Evolutionary conservation across 2,797 vertebrate species (phyloP), one percentile per base, ranked within the genome.

Genomic region (Leptoclinus maculatus): DNA sequence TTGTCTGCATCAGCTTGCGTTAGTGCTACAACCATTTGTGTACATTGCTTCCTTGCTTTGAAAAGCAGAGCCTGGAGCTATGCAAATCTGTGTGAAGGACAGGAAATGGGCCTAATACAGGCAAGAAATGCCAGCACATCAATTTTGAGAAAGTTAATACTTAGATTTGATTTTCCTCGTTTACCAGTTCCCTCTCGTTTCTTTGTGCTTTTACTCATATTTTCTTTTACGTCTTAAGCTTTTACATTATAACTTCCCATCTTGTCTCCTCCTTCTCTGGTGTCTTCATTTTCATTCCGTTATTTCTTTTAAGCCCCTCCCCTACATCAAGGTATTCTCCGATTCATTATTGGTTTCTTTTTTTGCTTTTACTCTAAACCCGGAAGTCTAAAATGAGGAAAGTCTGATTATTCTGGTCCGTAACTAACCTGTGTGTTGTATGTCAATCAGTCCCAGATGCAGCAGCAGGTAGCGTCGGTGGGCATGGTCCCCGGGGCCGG

Each of bases 401-500:
- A 34, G 4, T 38, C 4, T 36, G 21, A 25, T 32, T 13, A 13
- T 23, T 58, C 2, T 57, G 7, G 59, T 62, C 21, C 7, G 7
- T 41, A 21, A 14, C 59, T 80, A 57, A 83, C 49, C 19, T 47
- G 6, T 29, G 1, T 64, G n/a, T 17, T 67, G 2, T 49, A 1
- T 67, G 5, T 4, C 12, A 2, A n/a, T n/a, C 6, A 82, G 75
- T 68, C 90, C 34, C 91, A 95, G 91, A 90, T 94, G 88, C 97
- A 97, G 88, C 96, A 96, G 78, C 97, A 96, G 91, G 96, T 96
- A 16, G 73, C 96, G 88, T 89, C 95, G 39, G 87, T 96, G 93
- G 92, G 96, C 90, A 73, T 96, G 95, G 84, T 95, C 67, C 93
- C 97, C 0, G 93, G 97, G 0, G 96, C 96, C 32, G 96, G 96